phyloP scores from a whole-genome alignment of 1,140 invertebrate genomes.

The Drosophila oshimai region DNA sequence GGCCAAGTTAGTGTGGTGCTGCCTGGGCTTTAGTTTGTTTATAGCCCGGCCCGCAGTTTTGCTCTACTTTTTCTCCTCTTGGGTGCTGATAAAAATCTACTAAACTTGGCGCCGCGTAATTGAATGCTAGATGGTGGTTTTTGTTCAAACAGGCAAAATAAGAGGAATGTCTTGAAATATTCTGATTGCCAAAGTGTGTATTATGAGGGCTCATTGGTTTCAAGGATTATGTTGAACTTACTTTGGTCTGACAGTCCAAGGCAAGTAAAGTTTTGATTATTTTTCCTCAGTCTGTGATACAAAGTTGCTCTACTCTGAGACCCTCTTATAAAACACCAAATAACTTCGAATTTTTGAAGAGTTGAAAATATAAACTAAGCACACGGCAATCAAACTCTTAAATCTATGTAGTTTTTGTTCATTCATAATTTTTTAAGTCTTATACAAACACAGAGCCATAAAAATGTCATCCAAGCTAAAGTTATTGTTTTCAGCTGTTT shows the following conservation, averaged over 20 bases:
- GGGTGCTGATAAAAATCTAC: constrained; percentile 55
- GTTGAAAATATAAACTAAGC: constrained; percentile 1
- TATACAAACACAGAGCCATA: too few relatives aligned
- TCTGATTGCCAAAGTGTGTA: constrained; percentile 10
- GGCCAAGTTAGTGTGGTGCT: constrained; percentile 38
- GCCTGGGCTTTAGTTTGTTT: constrained; percentile 34
- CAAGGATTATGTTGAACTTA: not conserved
- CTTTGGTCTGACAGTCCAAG: not conserved
- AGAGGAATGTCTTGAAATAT: constrained; percentile 3
- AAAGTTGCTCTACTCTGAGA: not conserved
- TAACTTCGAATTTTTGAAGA: too few relatives aligned
- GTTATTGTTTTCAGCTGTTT: not conserved
- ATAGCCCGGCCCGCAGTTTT: constrained; percentile 45
- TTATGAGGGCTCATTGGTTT: not conserved
- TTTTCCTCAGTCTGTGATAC: not conserved
- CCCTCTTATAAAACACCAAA: too few relatives aligned
- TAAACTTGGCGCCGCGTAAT: constrained; percentile 53
- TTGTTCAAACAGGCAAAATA: not conserved
- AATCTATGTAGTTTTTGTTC: too few relatives aligned
- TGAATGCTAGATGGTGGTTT: constrained; percentile 36
- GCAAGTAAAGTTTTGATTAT: not conserved
- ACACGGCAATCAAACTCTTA: constrained; percentile 1
- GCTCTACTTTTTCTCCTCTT: constrained; percentile 19
- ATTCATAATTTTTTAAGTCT: too few relatives aligned
- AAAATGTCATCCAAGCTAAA: not conserved